These are phyloP conservation scores for Gorsachius goisagi DNA, from an alignment of 2,113 vertebrate genomes.

Conservation along the genomic window DNA sequence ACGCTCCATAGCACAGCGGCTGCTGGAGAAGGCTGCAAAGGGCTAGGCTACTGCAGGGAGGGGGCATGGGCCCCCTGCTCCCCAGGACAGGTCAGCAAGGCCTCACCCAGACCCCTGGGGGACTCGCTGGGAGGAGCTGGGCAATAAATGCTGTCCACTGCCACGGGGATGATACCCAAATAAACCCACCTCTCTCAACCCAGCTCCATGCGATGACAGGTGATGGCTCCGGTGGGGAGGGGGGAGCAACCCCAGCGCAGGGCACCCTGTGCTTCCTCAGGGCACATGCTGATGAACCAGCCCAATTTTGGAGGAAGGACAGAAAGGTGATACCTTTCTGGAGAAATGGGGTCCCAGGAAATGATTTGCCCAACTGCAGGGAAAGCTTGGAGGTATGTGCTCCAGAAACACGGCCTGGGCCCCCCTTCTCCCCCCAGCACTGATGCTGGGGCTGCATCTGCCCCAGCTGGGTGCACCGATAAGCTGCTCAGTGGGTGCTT, in stretches of 20 bases:
- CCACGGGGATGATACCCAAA: not conserved
- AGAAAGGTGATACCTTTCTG: not conserved
- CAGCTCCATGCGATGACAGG: accelerated
- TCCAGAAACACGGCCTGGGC: not conserved
- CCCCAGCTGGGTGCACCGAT: accelerated
- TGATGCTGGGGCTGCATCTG: not conserved
- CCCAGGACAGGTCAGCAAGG: accelerated
- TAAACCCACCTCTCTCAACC: not conserved
- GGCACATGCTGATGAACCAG: not conserved
- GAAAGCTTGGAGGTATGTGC: not conserved
- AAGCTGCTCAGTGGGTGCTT: not conserved
- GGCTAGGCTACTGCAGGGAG: not conserved
- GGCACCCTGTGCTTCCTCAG: not conserved
- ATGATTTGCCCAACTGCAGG: not conserved
- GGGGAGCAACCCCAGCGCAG: accelerated
- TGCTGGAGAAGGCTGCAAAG: accelerated
- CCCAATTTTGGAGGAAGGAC: not conserved
- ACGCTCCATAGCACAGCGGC: not conserved
- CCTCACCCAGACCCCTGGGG: not conserved
- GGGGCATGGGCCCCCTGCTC: too few species aligned
- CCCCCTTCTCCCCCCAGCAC: accelerated
- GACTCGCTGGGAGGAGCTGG: accelerated
- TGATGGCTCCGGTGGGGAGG: not conserved
- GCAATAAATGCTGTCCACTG: not conserved
- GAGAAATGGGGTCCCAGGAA: not conserved